These are phyloP conservation scores for Amiota mariae DNA, from an alignment of 2,888 invertebrate genomes.

Conservation along the genomic window DNA sequence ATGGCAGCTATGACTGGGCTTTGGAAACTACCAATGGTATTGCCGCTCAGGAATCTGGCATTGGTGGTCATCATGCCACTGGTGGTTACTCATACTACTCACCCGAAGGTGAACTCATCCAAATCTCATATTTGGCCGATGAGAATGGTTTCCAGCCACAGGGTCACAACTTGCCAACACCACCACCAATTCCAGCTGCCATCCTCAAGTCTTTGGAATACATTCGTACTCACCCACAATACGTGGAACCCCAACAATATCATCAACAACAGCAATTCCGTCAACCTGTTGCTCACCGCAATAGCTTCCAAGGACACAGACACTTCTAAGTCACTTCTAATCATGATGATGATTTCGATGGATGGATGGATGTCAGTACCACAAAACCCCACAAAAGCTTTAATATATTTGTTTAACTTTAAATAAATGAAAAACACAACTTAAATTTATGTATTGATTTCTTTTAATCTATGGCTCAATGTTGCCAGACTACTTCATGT, in stretches of 20 bases:
- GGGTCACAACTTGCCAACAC: constrained; percentile 63
- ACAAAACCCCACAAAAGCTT: not conserved
- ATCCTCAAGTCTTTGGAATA: constrained; percentile 64
- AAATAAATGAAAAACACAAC: too few relatives aligned
- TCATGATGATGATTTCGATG: not conserved
- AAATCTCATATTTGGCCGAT: constrained; percentile 62
- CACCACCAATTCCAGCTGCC: constrained; percentile 67
- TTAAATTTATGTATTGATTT: too few relatives aligned
- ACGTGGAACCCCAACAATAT: constrained; percentile 44
- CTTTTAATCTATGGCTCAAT: too few relatives aligned
- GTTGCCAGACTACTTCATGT: too few relatives aligned
- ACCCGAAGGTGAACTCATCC: constrained; percentile 64
- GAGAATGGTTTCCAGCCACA: constrained; percentile 67
- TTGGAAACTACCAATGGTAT: constrained; percentile 79
- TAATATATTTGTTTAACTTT: not conserved
- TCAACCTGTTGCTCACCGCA: constrained; percentile 10
- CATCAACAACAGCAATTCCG: constrained; percentile 7
- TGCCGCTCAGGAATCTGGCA: constrained; percentile 75
- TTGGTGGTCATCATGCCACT: constrained; percentile 74
- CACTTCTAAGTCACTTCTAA: not conserved
- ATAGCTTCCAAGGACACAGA: not conserved
- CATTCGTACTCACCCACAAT: constrained; percentile 66
- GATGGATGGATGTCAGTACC: not conserved
- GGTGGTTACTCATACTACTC: constrained; percentile 60
- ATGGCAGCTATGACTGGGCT: constrained; percentile 72